Base-by-base conservation (phyloP, 35 echinoderm and acorn worm species). In the Holothuria glaberrima region DNA sequence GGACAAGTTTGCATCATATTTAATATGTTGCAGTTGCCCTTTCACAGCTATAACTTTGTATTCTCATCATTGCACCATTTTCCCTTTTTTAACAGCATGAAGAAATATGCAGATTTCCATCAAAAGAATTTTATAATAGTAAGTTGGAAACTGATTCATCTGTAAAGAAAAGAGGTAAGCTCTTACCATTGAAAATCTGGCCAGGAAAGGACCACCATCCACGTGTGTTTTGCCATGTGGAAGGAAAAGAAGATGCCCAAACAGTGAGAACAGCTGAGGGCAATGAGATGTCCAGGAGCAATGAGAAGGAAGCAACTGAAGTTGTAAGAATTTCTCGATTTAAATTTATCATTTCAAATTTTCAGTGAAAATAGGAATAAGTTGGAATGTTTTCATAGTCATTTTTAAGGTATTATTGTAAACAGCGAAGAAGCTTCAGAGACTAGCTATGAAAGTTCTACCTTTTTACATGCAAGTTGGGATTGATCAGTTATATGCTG, bases 41-140 rank as follows among this genome's bases (percentile, higher is more conserved):
- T n/a, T n/a, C n/a, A n/a, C n/a, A n/a, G n/a, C n/a, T n/a, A n/a
- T n/a, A n/a, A n/a, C n/a, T n/a, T n/a, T n/a, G n/a, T 41, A 41
- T 41, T 41, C 36, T 41, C 36, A 41, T 41, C 7, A 41, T 41
- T 41, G 36, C 2, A 41, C 7, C 7, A 4, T 41, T 7, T 41
- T 41, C 36, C 36, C 2, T 41, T 41, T 79, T 46, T 70, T 14
- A 54, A 58, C 72, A 90, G 88, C 88, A 90, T 80, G 36, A 50
- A 62, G 73, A 72, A 16, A 90, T 90, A n/a, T 90, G 71, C 31
- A 57, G 17, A 18, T 90, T 90, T 81, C 88, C 88, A 80, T 90
- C 88, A 13, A 22, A 80, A 48, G 28, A 78, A 46, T 90, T 90
- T 67, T 90, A 90, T 63, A 52, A 33, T n/a, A 66, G 48, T 26